Base-by-base conservation (phyloP, 1,140 invertebrate genomes). In the Pseudomyrmex dendroicus region DNA sequence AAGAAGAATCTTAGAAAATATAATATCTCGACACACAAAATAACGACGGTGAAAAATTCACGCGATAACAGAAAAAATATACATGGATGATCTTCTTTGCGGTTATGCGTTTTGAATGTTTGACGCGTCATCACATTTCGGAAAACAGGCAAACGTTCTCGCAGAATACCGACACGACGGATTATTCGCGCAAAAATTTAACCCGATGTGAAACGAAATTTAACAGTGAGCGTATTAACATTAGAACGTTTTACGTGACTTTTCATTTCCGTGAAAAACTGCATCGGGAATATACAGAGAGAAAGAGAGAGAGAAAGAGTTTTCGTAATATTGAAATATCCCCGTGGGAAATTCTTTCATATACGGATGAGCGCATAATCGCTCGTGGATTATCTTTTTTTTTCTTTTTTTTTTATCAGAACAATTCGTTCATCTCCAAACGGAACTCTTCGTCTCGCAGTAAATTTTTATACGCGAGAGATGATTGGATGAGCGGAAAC, bases 401-500 rank as follows among this genome's bases (percentile, higher is more conserved):
- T 25, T 25, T 25, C 2, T 25, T 35, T 35, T 35, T 35, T 35
- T 35, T 35, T 35, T 7, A 7, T 35, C 35, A 48, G 72, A 35
- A 66, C 72, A 57, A 83, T 77, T 76, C 48, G 59, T 57, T 83
- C 61, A 76, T 57, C 44, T 64, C 7, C 46, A 64, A 44, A 46
- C 22, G 73, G 56, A 20, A n/a, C 15, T 50, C 35, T 20, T 35
- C 46, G 44, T 64, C 56, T 17, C 35, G 52, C 61, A n/a, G 62
- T 54, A 70, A 72, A 72, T 83, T 83, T 77, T 83, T 85, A 17
- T 62, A 77, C 20, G 73, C 54, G 46, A 56, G 78, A 57, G 13
- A 15, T 87, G 85, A 87, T 83, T 83, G 72, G 73, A 86, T 83
- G 72, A 62, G 25, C 35, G n/a, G 50, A 83, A 85, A 83, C 59